Percentiles rank a stretch among this genome's conserved stretches.
Evolutionary conservation across 2,888 invertebrate species (phyloP).

Genomic region (Netelia virgata): DNA sequence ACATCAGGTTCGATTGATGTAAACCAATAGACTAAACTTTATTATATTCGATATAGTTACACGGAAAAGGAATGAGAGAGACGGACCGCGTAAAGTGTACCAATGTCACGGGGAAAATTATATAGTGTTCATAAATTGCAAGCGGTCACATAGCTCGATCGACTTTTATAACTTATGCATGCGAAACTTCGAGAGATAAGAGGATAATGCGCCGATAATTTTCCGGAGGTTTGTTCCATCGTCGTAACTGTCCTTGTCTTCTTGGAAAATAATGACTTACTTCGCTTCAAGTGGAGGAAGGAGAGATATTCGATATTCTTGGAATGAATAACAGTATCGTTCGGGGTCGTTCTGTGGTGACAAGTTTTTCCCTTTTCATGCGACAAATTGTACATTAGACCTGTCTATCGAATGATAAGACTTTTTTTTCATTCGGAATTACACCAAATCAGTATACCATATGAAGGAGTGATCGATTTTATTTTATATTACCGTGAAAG

Average conservation of each 20-base stretch:
- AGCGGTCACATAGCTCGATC: neutral
- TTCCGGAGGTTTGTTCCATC: neutral
- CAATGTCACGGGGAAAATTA: neutral
- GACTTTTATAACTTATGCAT: constrained; percentile 13
- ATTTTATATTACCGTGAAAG: neutral
- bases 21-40: neutral
- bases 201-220: constrained; percentile 14
- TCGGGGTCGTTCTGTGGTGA: neutral
- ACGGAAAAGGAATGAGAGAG: neutral
- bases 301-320: neutral
- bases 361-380: neutral
- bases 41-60: neutral
- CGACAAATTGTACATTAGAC: too few species aligned
- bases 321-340: neutral
- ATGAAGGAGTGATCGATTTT: too few species aligned
- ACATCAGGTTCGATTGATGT: neutral
- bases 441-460: too few species aligned
- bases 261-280: too few species aligned
- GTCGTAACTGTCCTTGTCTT: neutral
- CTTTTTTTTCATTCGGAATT: too few species aligned
- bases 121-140: constrained; percentile 16
- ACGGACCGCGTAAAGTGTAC: neutral
- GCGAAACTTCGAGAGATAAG: constrained; percentile 20
- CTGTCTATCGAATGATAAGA: too few species aligned
- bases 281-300: too few species aligned